Conservation (phyloP, 2,888 invertebrate genomes). For the Troides aeacus region DNA sequence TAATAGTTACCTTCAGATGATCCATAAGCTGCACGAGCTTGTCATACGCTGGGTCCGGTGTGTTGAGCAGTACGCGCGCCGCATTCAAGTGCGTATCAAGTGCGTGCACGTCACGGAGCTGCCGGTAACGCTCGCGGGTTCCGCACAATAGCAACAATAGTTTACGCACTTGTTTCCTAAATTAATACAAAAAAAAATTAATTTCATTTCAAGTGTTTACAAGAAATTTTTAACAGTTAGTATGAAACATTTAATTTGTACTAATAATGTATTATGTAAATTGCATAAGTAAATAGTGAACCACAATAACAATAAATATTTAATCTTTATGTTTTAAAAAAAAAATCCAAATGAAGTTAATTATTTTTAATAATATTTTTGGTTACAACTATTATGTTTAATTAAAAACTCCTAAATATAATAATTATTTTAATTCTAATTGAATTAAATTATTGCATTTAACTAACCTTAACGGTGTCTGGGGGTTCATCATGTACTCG, state of each 20-base stretch:
- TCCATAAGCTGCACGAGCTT: constrained; percentile 96
- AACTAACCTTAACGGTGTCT: constrained; percentile 87
- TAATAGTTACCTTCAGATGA: constrained; percentile 85
- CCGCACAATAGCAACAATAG: constrained; percentile 95
- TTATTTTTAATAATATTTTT: no score
- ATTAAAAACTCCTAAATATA: no score
- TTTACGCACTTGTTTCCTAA: constrained; percentile 93
- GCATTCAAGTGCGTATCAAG: constrained; percentile 92
- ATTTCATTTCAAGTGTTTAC: neutral
- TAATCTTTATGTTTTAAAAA: no score
- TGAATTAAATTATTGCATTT: no score
- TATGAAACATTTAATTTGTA: no score
- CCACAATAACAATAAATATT: no score
- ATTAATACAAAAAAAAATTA: neutral
- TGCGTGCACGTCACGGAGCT: constrained; percentile 95
- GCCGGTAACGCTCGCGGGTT: constrained; percentile 96
- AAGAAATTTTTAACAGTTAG: no score
- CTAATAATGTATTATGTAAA: no score
- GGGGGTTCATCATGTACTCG: constrained; percentile 97
- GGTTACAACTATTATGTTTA: no score
- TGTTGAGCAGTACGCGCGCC: constrained; percentile 66
- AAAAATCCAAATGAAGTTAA: no score
- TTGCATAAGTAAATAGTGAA: no score
- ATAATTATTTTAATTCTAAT: no score
- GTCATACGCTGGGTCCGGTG: constrained; percentile 87